Conservation (phyloP, 2,888 invertebrate species). For the Cosmorhoe ocellata region DNA sequence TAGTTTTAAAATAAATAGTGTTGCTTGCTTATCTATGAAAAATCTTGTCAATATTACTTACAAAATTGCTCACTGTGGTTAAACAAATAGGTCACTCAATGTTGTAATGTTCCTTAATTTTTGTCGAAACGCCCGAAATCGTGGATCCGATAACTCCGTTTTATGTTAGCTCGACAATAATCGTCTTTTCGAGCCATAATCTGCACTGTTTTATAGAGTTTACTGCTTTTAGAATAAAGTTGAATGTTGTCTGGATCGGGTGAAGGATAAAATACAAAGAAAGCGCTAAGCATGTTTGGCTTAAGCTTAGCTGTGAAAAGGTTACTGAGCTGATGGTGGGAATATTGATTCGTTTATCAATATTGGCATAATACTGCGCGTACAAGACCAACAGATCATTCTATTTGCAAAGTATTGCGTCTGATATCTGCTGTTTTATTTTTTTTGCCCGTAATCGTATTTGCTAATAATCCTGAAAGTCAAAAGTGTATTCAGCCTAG, state of each 20-base stretch:
- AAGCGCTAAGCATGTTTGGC: slow-evolving; percentile 56
- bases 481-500: slow-evolving; percentile 10
- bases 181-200: slow-evolving; percentile 45
- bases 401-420: slow-evolving; percentile 4
- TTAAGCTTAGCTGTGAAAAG: slow-evolving; percentile 55
- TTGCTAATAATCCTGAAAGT: neutral
- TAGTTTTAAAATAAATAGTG: no score
- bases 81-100: slow-evolving; percentile 53
- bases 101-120: slow-evolving; percentile 61
- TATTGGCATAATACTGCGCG: slow-evolving; percentile 56
- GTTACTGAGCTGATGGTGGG: slow-evolving; percentile 59
- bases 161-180: slow-evolving; percentile 59
- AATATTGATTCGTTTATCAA: slow-evolving; percentile 67
- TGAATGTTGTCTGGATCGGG: slow-evolving; percentile 28
- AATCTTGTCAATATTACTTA: slow-evolving; percentile 12
- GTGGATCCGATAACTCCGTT: slow-evolving; percentile 66
- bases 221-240: neutral
- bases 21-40: no score
- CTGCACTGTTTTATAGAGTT: slow-evolving; percentile 11
- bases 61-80: slow-evolving; percentile 40
- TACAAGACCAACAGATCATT: slow-evolving; percentile 11
- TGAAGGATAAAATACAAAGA: slow-evolving; percentile 51
- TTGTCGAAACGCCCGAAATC: slow-evolving; percentile 59
- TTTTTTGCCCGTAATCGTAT: neutral
- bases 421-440: neutral